phyloP scores from a whole-genome alignment of 1,140 invertebrate species.

The Drosophila arawakana region DNA sequence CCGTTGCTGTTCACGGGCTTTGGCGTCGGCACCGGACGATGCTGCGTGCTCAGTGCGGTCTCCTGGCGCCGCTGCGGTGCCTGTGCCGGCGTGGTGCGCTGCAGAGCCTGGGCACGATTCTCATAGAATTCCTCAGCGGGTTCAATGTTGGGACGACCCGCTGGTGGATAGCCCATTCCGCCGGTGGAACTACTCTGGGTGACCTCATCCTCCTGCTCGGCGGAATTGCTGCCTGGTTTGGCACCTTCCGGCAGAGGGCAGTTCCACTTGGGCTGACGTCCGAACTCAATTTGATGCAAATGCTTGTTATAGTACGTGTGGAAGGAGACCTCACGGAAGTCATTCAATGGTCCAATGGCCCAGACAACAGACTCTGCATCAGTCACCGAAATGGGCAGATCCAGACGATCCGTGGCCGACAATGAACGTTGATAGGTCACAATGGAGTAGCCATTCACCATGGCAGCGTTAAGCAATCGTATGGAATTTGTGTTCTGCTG shows the following conservation, averaged over 20 bases:
- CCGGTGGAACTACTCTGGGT: slow-evolving; percentile 57
- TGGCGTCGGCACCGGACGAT: slow-evolving; percentile 87
- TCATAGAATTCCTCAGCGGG: slow-evolving; percentile 78
- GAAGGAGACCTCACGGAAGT: slow-evolving; percentile 92
- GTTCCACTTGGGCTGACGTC: slow-evolving; percentile 94
- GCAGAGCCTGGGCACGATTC: slow-evolving; percentile 66
- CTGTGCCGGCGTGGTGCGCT: slow-evolving; percentile 43
- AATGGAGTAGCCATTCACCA: slow-evolving; percentile 96
- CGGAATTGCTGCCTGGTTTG: slow-evolving; percentile 72
- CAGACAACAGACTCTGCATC: slow-evolving; percentile 93
- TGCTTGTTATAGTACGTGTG: slow-evolving; percentile 90
- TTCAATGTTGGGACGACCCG: slow-evolving; percentile 83
- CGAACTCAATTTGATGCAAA: slow-evolving; percentile 93
- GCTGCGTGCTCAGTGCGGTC: slow-evolving; percentile 44
- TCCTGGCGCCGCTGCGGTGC: slow-evolving; percentile 60
- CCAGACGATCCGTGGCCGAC: slow-evolving; percentile 90
- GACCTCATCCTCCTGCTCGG: slow-evolving; percentile 73
- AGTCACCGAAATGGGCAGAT: slow-evolving; percentile 90
- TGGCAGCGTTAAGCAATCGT: slow-evolving; percentile 92
- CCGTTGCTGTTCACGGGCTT: slow-evolving; percentile 86
- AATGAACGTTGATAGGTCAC: slow-evolving; percentile 95
- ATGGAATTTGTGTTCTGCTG: slow-evolving; percentile 91
- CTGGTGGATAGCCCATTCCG: slow-evolving; percentile 77
- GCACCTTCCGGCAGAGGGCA: slow-evolving; percentile 94
- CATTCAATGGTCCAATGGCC: slow-evolving; percentile 95